These are phyloP conservation scores for Glareola pratincola DNA, from an alignment of 2,113 vertebrate species.

Conservation along the genomic window DNA sequence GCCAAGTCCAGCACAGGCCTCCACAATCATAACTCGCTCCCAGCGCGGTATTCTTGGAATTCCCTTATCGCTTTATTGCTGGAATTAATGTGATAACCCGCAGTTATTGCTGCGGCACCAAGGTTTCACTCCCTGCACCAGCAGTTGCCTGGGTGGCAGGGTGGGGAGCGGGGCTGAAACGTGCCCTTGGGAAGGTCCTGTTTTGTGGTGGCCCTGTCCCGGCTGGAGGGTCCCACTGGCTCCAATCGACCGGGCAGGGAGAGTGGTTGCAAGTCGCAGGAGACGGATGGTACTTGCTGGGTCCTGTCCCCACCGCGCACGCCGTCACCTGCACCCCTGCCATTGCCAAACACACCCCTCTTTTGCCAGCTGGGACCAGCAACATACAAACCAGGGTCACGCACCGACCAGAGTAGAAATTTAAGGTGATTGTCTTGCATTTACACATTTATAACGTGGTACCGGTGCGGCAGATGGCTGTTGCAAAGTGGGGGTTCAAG, in stretches of 20 bases:
- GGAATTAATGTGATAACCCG: not conserved
- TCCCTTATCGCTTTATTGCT: not conserved
- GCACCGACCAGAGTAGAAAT: not conserved
- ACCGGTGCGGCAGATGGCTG: not conserved
- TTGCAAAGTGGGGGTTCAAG: not conserved
- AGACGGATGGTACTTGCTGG: fast-evolving
- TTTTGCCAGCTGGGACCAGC: not conserved
- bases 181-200: not conserved
- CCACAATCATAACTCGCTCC: fast-evolving
- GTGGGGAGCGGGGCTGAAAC: not conserved
- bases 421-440: not conserved
- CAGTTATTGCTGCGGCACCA: not conserved
- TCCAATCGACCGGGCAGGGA: fast-evolving
- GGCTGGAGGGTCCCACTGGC: not conserved
- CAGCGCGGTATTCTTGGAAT: not conserved
- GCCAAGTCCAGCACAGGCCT: not conserved
- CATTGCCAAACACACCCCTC: not conserved
- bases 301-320: not conserved
- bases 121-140: not conserved
- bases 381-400: not conserved
- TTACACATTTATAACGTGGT: fast-evolving
- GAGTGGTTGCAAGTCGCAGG: fast-evolving
- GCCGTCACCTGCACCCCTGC: not conserved
- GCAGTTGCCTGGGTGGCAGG: not conserved
- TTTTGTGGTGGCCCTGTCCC: not conserved